Percentiles rank a stretch among this genome's conserved stretches.
Conservation (phyloP, 1,140 invertebrate genomes). For the Halictus rubicundus region DNA sequence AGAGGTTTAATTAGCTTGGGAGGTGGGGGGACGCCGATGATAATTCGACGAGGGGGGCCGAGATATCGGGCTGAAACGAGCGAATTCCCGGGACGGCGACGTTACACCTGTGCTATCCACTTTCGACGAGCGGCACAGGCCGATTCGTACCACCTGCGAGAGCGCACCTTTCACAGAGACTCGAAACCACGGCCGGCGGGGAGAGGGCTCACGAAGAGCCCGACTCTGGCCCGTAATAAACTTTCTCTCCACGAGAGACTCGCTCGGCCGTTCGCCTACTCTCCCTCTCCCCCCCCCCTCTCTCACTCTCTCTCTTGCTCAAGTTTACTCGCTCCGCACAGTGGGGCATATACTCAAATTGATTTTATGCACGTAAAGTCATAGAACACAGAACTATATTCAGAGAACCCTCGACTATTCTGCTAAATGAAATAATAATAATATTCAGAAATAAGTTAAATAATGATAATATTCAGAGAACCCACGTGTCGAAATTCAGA, state of each 20-base stretch:
- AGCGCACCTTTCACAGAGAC: conserved; percentile 50
- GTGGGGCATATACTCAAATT: too few relatives aligned
- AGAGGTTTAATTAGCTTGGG: too few relatives aligned
- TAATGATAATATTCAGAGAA: too few relatives aligned
- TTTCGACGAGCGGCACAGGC: conserved; percentile 38
- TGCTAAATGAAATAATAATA: too few relatives aligned
- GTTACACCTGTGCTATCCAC: conserved; percentile 55
- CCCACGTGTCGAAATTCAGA: too few relatives aligned
- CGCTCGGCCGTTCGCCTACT: not conserved
- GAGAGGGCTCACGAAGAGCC: conserved; percentile 6
- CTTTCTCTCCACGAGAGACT: conserved; percentile 52
- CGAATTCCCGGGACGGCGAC: not conserved
- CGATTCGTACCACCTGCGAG: conserved; percentile 59
- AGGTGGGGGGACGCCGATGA: not conserved
- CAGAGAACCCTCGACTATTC: too few relatives aligned
- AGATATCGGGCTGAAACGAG: not conserved
- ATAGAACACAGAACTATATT: too few relatives aligned
- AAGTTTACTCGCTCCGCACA: too few relatives aligned
- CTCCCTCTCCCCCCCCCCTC: not conserved
- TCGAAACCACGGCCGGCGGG: not conserved
- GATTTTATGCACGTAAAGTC: too few relatives aligned
- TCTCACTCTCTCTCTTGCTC: not conserved
- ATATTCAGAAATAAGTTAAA: too few relatives aligned
- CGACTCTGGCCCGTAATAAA: conserved; percentile 56
- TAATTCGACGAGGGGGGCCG: not conserved